Evolutionary conservation across 2,113 vertebrate species (phyloP), one percentile per base, ranked within the genome.

Genomic region (Odobenus rosmarus): DNA sequence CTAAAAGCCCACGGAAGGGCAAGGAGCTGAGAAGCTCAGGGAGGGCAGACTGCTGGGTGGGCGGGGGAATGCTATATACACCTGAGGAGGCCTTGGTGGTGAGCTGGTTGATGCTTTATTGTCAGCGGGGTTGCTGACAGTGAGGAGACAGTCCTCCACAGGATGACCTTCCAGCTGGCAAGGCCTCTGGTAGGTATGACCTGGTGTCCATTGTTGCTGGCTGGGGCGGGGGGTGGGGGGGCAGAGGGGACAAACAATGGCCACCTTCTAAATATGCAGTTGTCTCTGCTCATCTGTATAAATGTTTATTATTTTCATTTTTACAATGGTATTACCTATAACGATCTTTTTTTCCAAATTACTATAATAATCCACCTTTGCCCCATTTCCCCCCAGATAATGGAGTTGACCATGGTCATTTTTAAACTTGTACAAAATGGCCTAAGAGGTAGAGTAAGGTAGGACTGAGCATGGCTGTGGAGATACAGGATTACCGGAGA

Each of bases 251-350:
- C 42, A 46, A 59, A 55, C 59, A 49, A 42, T 0, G 2, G 33
- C 71, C 18, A 7, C 26, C 31, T 83, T 88, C 82, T 46, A 24
- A 69, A 69, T 31, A 11, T 16, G 16, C 74, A 81, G 1, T 76
- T 91, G 14, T 55, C 71, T 90, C 7, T 94, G 91, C 33, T 94
- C 46, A 62, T 57, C n/a, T 21, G 4, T 62, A 18, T 93, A 74
- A 49, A 51, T 36, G 46, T 61, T 88, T 53, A 79, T 79, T 62
- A 33, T 55, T 94, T 96, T 79, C 33, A 39, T 69, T 83, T 92
- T 62, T 92, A 61, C 9, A 24, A 18, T 36, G 42, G 42, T 42
- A 69, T 67, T 92, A 88, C 23, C 28, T 83, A 24, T 39, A 61
- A 7, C 4, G 31, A 62, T 61, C 67, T 77, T 1, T 51, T 76